Evolutionary conservation across 2,113 vertebrate species (phyloP).

Genomic region (Phylloscopus whistleri): DNA sequence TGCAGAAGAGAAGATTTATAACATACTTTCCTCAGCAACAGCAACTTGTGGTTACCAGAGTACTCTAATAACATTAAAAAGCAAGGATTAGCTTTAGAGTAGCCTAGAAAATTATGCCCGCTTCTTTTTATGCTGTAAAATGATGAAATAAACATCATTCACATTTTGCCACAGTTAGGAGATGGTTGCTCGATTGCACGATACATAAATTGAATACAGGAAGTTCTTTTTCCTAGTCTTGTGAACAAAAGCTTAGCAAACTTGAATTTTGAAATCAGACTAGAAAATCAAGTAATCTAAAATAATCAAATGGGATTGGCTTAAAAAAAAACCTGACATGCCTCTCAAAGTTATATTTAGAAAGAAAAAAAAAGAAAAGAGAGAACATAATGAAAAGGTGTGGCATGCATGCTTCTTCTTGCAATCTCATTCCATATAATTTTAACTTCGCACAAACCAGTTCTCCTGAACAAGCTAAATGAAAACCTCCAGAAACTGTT

Average conservation of each 20-base stretch:
- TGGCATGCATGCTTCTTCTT: slow-evolving; percentile 49
- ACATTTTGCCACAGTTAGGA: background rate
- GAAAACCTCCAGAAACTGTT: slow-evolving; percentile 17
- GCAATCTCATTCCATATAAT: slow-evolving; percentile 29
- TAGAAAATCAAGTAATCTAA: background rate
- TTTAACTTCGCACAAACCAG: slow-evolving; percentile 22
- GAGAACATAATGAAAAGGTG: slow-evolving; percentile 59
- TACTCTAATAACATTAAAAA: background rate
- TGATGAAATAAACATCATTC: background rate
- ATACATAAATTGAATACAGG: background rate
- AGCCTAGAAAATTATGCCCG: background rate
- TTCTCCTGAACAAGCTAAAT: slow-evolving; percentile 5
- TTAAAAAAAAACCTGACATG: background rate
- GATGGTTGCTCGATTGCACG: background rate
- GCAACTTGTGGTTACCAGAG: background rate
- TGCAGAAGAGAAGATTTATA: background rate
- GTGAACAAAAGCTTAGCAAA: background rate
- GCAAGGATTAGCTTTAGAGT: background rate
- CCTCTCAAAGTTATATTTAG: slow-evolving; percentile 38
- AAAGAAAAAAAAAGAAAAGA: background rate
- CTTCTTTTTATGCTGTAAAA: slow-evolving; percentile 26
- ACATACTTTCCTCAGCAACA: background rate
- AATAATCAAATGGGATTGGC: background rate
- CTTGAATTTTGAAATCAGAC: background rate
- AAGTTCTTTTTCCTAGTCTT: background rate